A percentile compares a stretch with the other conserved stretches of the same genome.
These are phyloP conservation scores for Fukomys damarensis DNA, from an alignment of 2,113 vertebrate genomes.

Conservation along the genomic window DNA sequence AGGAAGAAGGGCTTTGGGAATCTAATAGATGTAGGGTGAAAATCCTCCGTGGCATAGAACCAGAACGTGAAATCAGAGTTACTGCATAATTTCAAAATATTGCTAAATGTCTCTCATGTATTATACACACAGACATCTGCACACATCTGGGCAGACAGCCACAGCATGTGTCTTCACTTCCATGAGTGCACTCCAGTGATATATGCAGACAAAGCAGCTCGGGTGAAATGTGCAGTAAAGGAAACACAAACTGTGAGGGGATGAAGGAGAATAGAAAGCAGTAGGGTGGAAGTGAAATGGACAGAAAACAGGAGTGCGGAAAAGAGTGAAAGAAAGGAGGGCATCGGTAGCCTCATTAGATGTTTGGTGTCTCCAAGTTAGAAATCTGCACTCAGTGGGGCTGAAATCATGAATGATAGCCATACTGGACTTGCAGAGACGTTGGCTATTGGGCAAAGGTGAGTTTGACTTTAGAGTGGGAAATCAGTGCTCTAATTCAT, in stretches of 20 bases:
- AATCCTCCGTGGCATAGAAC: not conserved
- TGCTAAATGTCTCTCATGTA: not conserved
- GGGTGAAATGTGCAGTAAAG: rapidly evolving
- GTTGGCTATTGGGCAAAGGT: not conserved
- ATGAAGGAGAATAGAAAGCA: not conserved
- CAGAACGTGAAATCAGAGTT: not conserved
- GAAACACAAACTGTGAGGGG: no score
- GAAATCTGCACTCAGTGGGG: not conserved
- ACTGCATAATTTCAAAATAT: not conserved
- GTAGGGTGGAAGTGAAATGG: rapidly evolving
- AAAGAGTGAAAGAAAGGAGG: not conserved
- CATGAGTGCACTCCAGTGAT: rapidly evolving
- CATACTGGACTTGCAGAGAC: not conserved
- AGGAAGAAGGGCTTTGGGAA: not conserved
- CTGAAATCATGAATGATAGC: not conserved
- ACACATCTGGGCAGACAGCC: slow-evolving; percentile 3
- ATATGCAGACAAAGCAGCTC: not conserved
- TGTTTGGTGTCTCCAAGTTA: not conserved
- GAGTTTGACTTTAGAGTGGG: not conserved
- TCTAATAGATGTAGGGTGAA: rapidly evolving
- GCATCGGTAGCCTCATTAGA: not conserved
- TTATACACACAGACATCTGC: not conserved
- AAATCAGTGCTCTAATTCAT: not conserved
- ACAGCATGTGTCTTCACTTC: not conserved
- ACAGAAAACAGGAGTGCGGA: rapidly evolving